Evolutionary conservation across 2,888 invertebrate species (phyloP).

Genomic region (Drosophila paramelanica): DNA sequence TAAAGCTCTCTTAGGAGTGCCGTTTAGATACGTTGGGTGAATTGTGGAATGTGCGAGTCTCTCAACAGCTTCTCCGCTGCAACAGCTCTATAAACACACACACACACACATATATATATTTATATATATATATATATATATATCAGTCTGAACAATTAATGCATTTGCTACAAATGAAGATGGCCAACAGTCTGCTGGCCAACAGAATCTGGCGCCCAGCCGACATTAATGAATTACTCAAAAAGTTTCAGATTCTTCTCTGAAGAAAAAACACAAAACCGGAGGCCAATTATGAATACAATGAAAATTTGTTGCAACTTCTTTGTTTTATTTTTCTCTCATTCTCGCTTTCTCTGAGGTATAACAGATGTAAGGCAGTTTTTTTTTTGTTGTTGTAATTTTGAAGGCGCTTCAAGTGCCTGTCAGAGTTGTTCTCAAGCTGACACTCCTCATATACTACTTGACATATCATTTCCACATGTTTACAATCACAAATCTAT

Average conservation of each 20-base stretch:
- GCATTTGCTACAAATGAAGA: background rate
- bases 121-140: background rate
- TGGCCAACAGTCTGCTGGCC: constrained; percentile 2
- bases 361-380: constrained; percentile 47
- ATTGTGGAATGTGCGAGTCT: background rate
- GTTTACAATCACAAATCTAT: constrained; percentile 22
- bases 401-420: constrained; percentile 46
- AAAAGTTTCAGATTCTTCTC: constrained; percentile 21
- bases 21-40: background rate
- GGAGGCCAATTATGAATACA: constrained; percentile 30
- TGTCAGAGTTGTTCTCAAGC: constrained; percentile 26
- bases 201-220: constrained; percentile 23
- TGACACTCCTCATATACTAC: constrained; percentile 35
- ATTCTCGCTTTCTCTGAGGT: constrained; percentile 16
- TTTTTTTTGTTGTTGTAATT: constrained; percentile 21
- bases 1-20: background rate
- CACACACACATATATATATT: no score
- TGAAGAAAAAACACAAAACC: background rate
- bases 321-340: background rate
- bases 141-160: background rate
- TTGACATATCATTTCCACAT: constrained; percentile 20
- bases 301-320: constrained; percentile 17
- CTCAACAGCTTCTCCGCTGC: background rate
- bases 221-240: constrained; percentile 44
- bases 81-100: background rate